phyloP scores from a whole-genome alignment of 64 coral and sea anemone genomes.

The Exaiptasia diaphana region DNA sequence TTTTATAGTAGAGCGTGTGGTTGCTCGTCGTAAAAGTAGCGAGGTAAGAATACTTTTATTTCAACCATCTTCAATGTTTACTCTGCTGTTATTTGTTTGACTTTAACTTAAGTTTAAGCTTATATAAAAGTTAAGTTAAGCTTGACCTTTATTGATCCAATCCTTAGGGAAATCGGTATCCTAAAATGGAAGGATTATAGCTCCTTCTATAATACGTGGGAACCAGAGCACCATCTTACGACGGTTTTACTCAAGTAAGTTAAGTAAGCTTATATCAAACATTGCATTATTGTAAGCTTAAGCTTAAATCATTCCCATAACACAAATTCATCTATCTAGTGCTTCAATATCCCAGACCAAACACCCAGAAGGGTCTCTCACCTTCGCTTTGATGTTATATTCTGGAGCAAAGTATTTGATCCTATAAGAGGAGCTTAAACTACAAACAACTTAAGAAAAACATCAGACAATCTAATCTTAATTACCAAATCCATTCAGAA shows the following conservation, averaged over 20 bases:
- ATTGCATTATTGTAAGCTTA: no score
- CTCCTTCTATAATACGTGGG: neutral
- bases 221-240: neutral
- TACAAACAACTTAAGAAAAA: neutral
- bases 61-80: no score
- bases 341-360: no score
- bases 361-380: no score
- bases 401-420: neutral
- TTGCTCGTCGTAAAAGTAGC: neutral
- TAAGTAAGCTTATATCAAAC: neutral
- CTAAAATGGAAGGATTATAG: neutral
- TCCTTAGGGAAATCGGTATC: neutral
- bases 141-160: neutral
- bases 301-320: no score
- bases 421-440: neutral
- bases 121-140: neutral
- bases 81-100: neutral
- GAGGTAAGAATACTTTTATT: neutral
- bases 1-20: neutral
- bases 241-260: neutral
- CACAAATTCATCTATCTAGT: no score
- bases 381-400: neutral
- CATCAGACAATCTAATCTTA: neutral
- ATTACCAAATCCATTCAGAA: neutral
- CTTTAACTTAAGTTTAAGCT: neutral